Evolutionary conservation across 1,140 invertebrate genomes (phyloP), one percentile per base, ranked within the genome.

Genomic region (Zaprionus tsacasi): DNA sequence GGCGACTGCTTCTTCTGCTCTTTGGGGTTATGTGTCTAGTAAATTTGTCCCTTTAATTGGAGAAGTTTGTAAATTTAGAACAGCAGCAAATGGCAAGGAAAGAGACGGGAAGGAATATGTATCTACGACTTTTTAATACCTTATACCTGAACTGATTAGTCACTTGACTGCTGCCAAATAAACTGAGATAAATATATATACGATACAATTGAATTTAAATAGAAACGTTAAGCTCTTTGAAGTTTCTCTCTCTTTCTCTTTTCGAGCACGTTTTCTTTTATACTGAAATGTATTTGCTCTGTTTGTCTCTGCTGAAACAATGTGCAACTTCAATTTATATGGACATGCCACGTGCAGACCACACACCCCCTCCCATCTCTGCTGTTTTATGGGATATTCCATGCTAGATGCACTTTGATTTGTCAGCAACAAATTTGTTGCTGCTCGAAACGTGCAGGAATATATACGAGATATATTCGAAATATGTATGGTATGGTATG

Each of bases 361-460:
- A 11, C 36, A 1, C 13, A 5, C 13, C 38, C 2, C 12, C 13
- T 48, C 27, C 43, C 17, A 0, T 11, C 17, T 0, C 60, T 15
- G 3, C 4, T 6, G n/a, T 27, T 27, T 38, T 45, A 71, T 57
- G 40, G 69, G 21, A 66, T 50, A 30, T 57, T 50, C 40, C 61
- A 57, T 57, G 27, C 27, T 30, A 43, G 15, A 21, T 67, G 43
- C 63, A 54, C 55, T 54, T 43, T 59, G 70, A 52, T 43, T 54
- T 67, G 55, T 72, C 70, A 72, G 70, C 70, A 66, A 21, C 70
- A 50, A 30, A 58, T 65, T 50, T 21, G 52, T 45, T 45, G 30
- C 13, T 25, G 17, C 21, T 25, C 10, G 6, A 69, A 60, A 48
- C 12, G 15, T 57, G n/a, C 50, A 21, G 17, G 58, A 27, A 38